Conservation (phyloP, 2,113 vertebrate genomes). For the Todiramphus chloris region DNA sequence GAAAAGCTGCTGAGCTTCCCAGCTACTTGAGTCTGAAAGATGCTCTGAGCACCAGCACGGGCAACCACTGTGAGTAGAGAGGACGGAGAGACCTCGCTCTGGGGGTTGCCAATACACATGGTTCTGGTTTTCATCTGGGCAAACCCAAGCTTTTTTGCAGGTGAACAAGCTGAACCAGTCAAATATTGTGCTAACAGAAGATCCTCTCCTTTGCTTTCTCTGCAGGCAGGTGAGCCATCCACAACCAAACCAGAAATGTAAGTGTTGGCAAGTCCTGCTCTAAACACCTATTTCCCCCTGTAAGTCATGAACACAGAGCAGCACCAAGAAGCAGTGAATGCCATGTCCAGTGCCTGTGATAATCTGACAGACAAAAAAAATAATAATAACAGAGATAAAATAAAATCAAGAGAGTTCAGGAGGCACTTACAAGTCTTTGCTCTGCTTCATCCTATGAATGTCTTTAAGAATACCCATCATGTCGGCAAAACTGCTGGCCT, state of each 20-base stretch:
- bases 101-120: not conserved
- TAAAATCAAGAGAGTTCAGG: not conserved
- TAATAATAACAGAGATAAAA: not conserved
- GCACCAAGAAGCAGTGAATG: not conserved
- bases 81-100: rapidly evolving
- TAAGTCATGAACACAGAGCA: not conserved
- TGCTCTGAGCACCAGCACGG: not conserved
- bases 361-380: too few species aligned
- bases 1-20: not conserved
- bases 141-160: not conserved
- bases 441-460: constrained; percentile 97
- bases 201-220: not conserved
- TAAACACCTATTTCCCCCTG: too few species aligned
- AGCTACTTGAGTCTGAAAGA: not conserved
- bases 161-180: not conserved
- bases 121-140: not conserved
- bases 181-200: not conserved
- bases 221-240: not conserved
- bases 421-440: constrained; percentile 89
- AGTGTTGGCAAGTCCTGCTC: not conserved
- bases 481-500: constrained; percentile 98
- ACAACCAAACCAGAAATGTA: not conserved
- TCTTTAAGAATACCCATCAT: constrained; percentile 99
- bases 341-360: rapidly evolving
- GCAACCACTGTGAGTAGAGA: not conserved